Conservation (phyloP, 2,797 vertebrate genomes). For the Sphaeramia orbicularis region DNA sequence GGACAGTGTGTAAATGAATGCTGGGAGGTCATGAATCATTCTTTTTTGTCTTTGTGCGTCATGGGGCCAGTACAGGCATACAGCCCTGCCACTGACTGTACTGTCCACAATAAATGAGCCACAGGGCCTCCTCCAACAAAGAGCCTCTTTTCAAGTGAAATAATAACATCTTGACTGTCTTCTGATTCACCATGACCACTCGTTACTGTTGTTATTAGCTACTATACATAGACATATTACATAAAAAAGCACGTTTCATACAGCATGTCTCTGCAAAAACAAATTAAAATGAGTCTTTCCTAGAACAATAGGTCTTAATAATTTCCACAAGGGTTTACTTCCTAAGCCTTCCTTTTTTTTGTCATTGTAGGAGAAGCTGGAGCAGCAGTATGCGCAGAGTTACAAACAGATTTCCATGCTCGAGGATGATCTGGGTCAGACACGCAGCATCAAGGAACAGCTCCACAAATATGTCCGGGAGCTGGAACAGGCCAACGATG, state of each 20-base stretch:
- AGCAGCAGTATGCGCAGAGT: slow-evolving; percentile 96
- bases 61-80: slow-evolving; percentile 20
- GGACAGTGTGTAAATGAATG: slow-evolving; percentile 17
- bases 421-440: slow-evolving; percentile 96
- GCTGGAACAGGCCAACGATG: slow-evolving; percentile 97
- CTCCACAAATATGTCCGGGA: slow-evolving; percentile 97
- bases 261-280: not conserved
- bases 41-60: slow-evolving; percentile 36
- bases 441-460: slow-evolving; percentile 96
- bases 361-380: slow-evolving; percentile 91
- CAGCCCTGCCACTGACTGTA: slow-evolving; percentile 7
- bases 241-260: slow-evolving; percentile 10
- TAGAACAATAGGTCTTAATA: slow-evolving; percentile 5
- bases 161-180: slow-evolving; percentile 33
- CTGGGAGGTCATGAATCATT: slow-evolving; percentile 21
- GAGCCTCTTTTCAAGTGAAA: slow-evolving; percentile 38
- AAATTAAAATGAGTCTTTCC: not conserved
- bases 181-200: slow-evolving; percentile 15
- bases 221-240: not conserved
- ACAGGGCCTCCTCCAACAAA: slow-evolving; percentile 26
- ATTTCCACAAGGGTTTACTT: no score
- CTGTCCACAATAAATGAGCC: slow-evolving; percentile 19
- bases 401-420: slow-evolving; percentile 96
- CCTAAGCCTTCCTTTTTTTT: slow-evolving; percentile 1
- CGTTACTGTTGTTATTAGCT: slow-evolving; percentile 8